phyloP scores from a whole-genome alignment of 35 echinoderm and acorn worm genomes.

The Stichopus chloronotus region DNA sequence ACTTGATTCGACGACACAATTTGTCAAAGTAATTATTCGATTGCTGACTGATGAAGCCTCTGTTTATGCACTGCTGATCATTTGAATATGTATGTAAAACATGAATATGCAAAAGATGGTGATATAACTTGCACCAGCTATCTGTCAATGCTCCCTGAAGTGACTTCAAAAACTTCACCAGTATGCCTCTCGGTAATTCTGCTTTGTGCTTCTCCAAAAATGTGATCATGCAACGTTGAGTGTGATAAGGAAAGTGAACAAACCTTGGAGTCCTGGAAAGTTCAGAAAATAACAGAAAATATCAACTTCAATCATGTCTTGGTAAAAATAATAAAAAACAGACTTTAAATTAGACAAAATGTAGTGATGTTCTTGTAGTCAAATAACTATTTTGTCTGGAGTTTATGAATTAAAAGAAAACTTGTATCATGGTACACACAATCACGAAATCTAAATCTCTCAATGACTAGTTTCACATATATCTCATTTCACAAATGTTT shows the following conservation, averaged over 20 bases:
- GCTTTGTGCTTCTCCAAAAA: conserved; percentile 33
- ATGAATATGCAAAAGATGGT: conserved; percentile 29
- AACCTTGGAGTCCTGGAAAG: conserved; percentile 19
- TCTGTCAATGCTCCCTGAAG: not conserved
- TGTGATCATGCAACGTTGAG: not conserved
- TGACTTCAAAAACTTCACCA: not conserved
- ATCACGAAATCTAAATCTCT: no score
- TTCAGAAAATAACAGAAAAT: not conserved
- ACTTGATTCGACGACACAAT: not conserved
- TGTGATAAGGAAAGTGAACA: not conserved
- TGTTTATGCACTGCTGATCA: no score
- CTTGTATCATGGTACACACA: no score
- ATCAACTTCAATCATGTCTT: not conserved
- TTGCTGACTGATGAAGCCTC: conserved; percentile 6
- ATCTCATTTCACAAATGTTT: no score
- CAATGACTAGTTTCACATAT: no score
- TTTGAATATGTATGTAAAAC: not conserved
- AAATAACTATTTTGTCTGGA: no score
- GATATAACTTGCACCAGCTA: conserved; percentile 37
- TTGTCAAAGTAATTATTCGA: not conserved
- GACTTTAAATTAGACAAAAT: no score
- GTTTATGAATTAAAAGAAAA: no score
- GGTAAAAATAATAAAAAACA: no score
- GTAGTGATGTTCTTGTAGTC: no score
- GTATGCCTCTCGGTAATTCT: conserved; percentile 23